phyloP scores from a whole-genome alignment of 2,888 invertebrate genomes.

The Brenthis ino region DNA sequence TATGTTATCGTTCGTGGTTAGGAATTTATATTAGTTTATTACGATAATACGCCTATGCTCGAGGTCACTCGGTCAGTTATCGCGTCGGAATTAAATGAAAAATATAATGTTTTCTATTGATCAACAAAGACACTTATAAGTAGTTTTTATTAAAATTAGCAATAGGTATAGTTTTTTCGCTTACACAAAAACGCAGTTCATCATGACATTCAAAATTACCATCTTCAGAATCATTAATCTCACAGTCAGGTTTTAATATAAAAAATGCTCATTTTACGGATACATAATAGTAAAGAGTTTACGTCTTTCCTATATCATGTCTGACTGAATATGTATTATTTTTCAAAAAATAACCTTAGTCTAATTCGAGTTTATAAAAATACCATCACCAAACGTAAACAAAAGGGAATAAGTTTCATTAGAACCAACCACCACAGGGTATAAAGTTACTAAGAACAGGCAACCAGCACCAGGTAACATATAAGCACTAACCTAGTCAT shows the following conservation, averaged over 20 bases:
- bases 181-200: neutral
- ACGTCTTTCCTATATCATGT: too few species aligned
- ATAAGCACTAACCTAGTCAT: slow-evolving; percentile 74
- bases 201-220: too few species aligned
- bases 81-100: neutral
- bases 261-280: too few species aligned
- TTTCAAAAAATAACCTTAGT: too few species aligned
- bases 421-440: neutral
- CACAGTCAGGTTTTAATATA: too few species aligned
- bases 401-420: neutral
- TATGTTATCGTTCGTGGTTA: slow-evolving; percentile 34
- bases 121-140: neutral
- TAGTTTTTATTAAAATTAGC: too few species aligned
- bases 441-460: slow-evolving; percentile 24
- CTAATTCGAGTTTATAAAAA: too few species aligned
- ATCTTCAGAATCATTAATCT: too few species aligned
- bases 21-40: slow-evolving; percentile 35
- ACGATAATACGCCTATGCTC: slow-evolving; percentile 30
- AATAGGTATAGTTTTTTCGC: too few species aligned
- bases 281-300: too few species aligned
- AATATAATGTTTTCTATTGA: neutral
- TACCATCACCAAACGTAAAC: neutral
- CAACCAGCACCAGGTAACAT: slow-evolving; percentile 45
- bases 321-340: too few species aligned
- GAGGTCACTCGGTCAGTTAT: slow-evolving; percentile 30